phyloP scores from a whole-genome alignment of 2,113 vertebrate species.

The Aegithalos caudatus region DNA sequence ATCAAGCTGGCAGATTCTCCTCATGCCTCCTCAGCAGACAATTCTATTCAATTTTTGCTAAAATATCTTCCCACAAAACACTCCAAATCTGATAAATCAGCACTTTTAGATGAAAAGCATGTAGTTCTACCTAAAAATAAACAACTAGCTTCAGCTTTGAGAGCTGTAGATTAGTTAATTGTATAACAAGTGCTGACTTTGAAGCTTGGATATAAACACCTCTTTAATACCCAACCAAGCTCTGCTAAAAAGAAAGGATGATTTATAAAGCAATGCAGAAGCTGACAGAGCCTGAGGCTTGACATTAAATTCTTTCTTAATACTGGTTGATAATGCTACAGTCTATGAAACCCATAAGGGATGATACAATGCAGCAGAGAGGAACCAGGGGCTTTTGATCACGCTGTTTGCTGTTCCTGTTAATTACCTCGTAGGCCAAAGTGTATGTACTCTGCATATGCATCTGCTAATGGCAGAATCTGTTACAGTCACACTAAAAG shows the following conservation, averaged over 20 bases:
- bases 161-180: slow-evolving; percentile 6
- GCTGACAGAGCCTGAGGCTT: background rate
- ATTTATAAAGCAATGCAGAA: slow-evolving; percentile 14
- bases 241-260: slow-evolving; percentile 8
- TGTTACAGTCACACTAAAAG: background rate
- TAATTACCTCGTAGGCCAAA: background rate
- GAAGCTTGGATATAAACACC: slow-evolving; percentile 8
- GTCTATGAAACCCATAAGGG: background rate
- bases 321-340: background rate
- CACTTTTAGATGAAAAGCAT: background rate
- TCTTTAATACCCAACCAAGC: background rate
- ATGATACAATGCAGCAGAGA: background rate
- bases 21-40: background rate
- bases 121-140: slow-evolving; percentile 15
- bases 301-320: slow-evolving; percentile 14
- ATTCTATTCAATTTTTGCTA: background rate
- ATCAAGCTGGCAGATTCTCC: background rate
- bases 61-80: background rate
- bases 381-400: background rate
- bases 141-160: background rate
- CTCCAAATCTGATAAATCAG: background rate
- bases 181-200: background rate
- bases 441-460: background rate
- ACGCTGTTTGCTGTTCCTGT: background rate
- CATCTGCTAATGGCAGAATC: background rate